A percentile compares a stretch with the other conserved stretches of the same genome.
phyloP scores from a whole-genome alignment of 1,140 invertebrate genomes.

The Caenorhabditis tropicalis region DNA sequence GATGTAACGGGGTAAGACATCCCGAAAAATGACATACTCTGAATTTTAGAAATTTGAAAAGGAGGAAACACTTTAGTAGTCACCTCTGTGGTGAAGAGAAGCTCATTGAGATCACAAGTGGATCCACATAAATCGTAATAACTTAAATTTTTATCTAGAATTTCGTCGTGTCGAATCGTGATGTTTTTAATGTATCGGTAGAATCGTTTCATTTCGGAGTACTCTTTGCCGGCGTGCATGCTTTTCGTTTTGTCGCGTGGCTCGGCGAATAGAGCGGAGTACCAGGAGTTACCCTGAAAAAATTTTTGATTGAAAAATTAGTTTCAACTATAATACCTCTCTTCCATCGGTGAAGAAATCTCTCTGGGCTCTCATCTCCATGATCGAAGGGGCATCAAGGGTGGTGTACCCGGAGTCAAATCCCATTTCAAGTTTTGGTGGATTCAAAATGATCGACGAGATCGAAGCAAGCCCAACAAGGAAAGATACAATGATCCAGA shows the following conservation, averaged over 20 bases:
- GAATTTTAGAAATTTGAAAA: background rate
- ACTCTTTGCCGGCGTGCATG: background rate
- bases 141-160: background rate
- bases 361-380: background rate
- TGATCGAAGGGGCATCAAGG: background rate
- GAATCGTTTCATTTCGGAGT: background rate
- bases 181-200: background rate
- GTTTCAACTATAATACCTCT: too few species aligned
- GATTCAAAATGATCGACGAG: background rate
- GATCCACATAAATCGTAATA: slow-evolving; percentile 22
- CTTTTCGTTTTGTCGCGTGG: background rate
- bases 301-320: background rate
- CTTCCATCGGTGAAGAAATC: slow-evolving; percentile 5
- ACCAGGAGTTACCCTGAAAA: slow-evolving; percentile 11
- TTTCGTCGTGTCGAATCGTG: background rate
- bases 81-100: slow-evolving; percentile 2
- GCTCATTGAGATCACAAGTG: slow-evolving; percentile 20
- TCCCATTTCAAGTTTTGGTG: background rate
- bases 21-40: background rate
- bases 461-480: background rate
- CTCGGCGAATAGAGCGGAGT: background rate
- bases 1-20: background rate
- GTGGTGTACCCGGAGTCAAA: background rate
- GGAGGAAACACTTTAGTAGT: background rate
- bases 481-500: background rate